A percentile compares a stretch with the other conserved stretches of the same genome.
phyloP scores from a whole-genome alignment of 2,797 vertebrate genomes.

The Coregonus sp. region DNA sequence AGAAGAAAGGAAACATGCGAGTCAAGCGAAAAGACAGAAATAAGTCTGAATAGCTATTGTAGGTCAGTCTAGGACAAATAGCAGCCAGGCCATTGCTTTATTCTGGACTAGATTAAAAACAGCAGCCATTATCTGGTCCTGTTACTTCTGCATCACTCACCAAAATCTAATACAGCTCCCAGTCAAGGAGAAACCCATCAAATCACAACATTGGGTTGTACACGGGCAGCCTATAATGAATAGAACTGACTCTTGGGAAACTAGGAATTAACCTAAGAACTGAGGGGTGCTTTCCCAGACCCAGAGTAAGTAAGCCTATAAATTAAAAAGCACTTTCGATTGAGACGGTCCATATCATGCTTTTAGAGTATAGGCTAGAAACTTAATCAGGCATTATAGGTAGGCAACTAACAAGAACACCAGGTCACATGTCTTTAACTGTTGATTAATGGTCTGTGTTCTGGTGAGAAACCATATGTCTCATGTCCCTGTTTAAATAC shows the following conservation, averaged over 20 bases:
- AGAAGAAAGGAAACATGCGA: slow-evolving; percentile 29
- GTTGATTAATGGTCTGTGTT: not conserved
- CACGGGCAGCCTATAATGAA: not conserved
- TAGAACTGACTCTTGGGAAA: not conserved
- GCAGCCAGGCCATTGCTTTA: not conserved
- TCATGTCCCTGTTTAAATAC: not conserved
- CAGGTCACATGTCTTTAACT: not conserved
- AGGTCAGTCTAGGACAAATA: slow-evolving; percentile 10
- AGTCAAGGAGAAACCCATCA: not conserved
- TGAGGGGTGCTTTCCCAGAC: not conserved
- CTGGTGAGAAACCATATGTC: not conserved
- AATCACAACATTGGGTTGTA: not conserved
- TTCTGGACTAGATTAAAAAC: not conserved
- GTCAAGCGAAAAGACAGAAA: slow-evolving; percentile 46
- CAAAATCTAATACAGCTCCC: not conserved
- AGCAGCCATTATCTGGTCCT: slow-evolving; percentile 6
- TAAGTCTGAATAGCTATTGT: not conserved
- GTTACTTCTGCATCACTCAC: slow-evolving; percentile 15
- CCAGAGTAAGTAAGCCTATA: not conserved
- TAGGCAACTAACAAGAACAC: too few species aligned
- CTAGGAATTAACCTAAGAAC: not conserved
- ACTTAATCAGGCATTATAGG: too few species aligned
- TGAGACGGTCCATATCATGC: not conserved
- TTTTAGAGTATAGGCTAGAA: too few species aligned
- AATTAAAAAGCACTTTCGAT: not conserved